Evolutionary conservation across 2,113 vertebrate species (phyloP).

Genomic region (Struthidea cinerea): DNA sequence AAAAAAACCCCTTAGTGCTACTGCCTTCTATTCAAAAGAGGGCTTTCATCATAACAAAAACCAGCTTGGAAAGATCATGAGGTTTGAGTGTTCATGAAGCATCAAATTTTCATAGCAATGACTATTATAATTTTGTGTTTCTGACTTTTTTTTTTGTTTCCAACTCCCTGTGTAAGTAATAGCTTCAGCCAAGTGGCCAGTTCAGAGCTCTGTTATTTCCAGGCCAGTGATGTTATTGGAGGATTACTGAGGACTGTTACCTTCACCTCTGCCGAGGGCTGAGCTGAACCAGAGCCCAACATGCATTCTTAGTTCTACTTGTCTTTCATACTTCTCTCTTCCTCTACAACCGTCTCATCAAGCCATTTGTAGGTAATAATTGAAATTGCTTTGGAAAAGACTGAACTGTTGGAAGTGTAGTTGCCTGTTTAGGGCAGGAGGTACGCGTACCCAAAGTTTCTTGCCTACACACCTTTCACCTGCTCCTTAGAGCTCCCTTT

Average conservation of each 20-base stretch:
- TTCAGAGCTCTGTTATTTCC: background rate
- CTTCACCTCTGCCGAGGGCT: accelerated
- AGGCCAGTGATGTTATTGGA: background rate
- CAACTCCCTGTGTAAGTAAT: background rate
- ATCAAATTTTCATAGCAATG: background rate
- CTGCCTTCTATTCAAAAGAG: background rate
- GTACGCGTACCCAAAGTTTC: accelerated
- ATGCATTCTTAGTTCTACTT: background rate
- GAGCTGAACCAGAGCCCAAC: background rate
- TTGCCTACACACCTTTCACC: background rate
- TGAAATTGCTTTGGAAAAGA: background rate
- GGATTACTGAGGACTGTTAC: background rate
- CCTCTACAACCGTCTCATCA: background rate
- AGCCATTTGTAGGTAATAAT: background rate
- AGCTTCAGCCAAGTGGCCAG: background rate
- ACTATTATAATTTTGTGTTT: background rate
- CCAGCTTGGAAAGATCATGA: background rate
- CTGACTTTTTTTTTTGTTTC: background rate
- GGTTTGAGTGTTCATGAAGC: background rate
- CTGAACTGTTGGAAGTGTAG: background rate
- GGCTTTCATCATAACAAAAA: background rate
- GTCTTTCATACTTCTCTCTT: background rate
- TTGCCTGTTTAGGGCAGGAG: background rate
- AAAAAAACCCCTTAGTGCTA: background rate
- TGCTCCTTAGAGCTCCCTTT: background rate